Conservation (phyloP, 2,888 invertebrate genomes). For the Archips crataeganus region DNA sequence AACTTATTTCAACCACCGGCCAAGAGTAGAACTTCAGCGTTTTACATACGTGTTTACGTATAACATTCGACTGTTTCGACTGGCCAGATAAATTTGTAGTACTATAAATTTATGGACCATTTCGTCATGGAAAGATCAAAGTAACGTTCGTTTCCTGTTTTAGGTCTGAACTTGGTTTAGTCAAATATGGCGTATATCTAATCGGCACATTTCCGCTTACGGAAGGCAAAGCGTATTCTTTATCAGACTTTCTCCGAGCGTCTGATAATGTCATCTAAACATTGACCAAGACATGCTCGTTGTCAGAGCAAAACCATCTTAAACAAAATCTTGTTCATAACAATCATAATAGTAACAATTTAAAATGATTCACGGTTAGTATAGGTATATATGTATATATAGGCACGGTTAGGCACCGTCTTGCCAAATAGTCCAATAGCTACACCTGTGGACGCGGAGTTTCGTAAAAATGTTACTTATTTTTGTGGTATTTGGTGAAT, state of each 20-base stretch:
- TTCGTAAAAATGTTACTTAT: not conserved
- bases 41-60: not conserved
- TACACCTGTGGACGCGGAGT: not conserved
- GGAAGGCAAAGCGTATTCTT: not conserved
- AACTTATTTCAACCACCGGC: conserved; percentile 14
- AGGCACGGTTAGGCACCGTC: too few species aligned
- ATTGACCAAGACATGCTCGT: conserved; percentile 1
- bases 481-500: not conserved
- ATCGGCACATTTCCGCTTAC: conserved; percentile 7
- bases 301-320: not conserved
- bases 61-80: not conserved
- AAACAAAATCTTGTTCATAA: too few species aligned
- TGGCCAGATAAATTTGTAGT: conserved; percentile 21
- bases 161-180: conserved; percentile 10
- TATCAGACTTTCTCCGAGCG: conserved; percentile 8
- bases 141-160: conserved; percentile 25
- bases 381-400: too few species aligned
- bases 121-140: conserved; percentile 30
- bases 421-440: not conserved
- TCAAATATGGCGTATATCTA: conserved; percentile 7
- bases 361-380: too few species aligned
- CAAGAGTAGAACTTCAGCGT: not conserved
- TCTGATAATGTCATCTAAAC: conserved; percentile 11
- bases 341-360: too few species aligned
- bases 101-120: conserved; percentile 37